Base-by-base conservation (phyloP, 2,888 invertebrate species). In the Lasioglossum figueresi region DNA sequence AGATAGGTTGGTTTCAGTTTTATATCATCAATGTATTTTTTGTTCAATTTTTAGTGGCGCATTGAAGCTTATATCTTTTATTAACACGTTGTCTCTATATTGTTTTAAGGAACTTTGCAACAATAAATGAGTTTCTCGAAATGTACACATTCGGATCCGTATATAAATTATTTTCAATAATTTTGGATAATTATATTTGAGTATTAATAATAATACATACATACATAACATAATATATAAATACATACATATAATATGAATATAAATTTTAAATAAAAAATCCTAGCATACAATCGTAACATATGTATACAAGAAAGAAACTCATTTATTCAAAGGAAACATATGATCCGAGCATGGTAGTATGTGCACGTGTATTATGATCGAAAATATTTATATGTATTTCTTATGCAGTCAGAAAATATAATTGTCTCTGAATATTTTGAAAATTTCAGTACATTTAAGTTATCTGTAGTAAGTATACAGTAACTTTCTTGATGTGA, bases 1-100 rank as follows among this genome's bases (percentile, higher is more conserved):
- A 87, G 91, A 91, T 92, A 92, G 93, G 92, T 93, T 90, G 88
- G 91, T 93, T 92, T 91, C 86, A 83, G 88, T 88, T 88, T 71
- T 78, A 88, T 74, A 79, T 84, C 78, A 52, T 80, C 71, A 77
- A 74, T 80, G 79, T 87, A 86, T 74, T 73, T 82, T 88, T 83
- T 75, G 80, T 85, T 88, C 73, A 76, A 12, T 82, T 79, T 88
- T 79, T 82, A 89, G 56, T 83, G 79, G 83, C 81, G 85, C 72
- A 75, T 81, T 63, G 71, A 87, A 74, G 83, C 85, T 89, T 86
- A 80, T 19, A 68, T 78, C 81, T 52, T 84, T 78, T 52, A 77
- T 75, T 89, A 82, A 68, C 71, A 52, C 43, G 19, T 82, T 78
- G 8, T 86, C 78, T 85, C 81, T 86, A 66, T 75, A 34, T 77